Percentiles rank a stretch among this genome's conserved stretches.
Conservation (phyloP, 92 coral and sea anemone genomes). For the Pocillopora grandis region DNA sequence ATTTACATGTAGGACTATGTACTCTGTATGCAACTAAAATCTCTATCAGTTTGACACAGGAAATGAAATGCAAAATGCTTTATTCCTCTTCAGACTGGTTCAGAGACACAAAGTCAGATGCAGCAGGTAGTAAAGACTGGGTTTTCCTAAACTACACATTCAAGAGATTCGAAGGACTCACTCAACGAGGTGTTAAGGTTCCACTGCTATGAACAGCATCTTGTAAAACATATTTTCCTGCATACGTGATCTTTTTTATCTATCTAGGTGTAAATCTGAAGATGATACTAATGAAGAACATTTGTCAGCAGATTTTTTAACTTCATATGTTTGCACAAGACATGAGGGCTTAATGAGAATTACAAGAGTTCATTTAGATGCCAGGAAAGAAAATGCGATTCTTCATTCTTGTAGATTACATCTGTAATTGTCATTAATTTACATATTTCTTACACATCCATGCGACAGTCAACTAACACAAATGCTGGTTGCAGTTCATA, state of each 20-base stretch:
- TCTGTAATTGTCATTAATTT: no score
- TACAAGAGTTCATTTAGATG: no score
- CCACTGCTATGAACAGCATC: constrained; percentile 63
- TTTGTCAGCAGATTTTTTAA: background rate
- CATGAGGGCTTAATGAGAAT: background rate
- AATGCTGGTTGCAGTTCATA: no score
- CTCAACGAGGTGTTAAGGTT: constrained; percentile 85
- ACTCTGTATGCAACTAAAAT: no score
- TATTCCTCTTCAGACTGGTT: constrained; percentile 65
- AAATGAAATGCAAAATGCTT: background rate
- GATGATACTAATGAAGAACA: background rate
- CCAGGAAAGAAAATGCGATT: no score
- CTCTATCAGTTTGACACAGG: background rate
- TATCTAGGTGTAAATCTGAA: background rate
- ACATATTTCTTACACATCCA: no score
- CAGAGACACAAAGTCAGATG: constrained; percentile 62
- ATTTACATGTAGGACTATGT: no score
- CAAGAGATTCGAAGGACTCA: constrained; percentile 95
- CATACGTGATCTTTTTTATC: background rate
- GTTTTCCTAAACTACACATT: constrained; percentile 97
- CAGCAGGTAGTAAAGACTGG: constrained; percentile 91
- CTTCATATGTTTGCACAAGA: background rate
- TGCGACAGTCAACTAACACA: no score
- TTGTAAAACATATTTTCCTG: constrained; percentile 21
- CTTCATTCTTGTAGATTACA: no score